Conservation (phyloP, 1,140 invertebrate species). For the Apis cerana region DNA sequence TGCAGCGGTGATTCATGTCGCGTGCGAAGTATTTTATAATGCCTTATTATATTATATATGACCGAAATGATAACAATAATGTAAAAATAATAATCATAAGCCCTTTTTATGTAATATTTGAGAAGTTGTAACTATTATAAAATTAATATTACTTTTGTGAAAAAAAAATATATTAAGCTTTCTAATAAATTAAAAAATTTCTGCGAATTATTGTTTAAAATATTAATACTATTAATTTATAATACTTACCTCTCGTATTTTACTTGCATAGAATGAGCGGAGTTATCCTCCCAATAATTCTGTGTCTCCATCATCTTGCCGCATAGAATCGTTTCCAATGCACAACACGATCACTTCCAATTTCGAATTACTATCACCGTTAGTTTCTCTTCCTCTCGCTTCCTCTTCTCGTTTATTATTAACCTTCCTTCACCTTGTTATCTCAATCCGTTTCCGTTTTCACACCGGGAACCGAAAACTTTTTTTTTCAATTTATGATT, state of each 20-base stretch:
- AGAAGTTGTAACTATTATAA: no score
- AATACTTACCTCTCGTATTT: conserved; percentile 78
- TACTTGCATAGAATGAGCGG: conserved; percentile 78
- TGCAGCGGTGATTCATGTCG: conserved; percentile 4
- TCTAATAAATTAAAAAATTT: not conserved
- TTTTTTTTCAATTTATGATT: not conserved
- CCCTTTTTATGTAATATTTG: not conserved
- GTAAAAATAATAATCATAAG: not conserved
- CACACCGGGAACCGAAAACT: not conserved
- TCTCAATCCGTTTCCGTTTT: not conserved
- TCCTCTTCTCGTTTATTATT: not conserved
- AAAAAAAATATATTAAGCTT: no score
- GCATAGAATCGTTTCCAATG: conserved; percentile 71
- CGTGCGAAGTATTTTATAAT: not conserved
- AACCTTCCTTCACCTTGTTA: not conserved
- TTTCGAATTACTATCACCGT: not conserved
- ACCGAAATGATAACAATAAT: not conserved
- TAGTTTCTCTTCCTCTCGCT: not conserved
- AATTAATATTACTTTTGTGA: no score
- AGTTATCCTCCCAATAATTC: conserved; percentile 80
- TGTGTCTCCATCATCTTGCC: conserved; percentile 80
- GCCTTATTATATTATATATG: not conserved
- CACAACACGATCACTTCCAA: conserved; percentile 48
- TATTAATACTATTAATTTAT: not conserved
- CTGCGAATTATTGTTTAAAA: no score